Percentiles rank a stretch among this genome's conserved stretches.
These are phyloP conservation scores for Plebejus anna DNA, from an alignment of 2,888 invertebrate species.

Conservation along the genomic window DNA sequence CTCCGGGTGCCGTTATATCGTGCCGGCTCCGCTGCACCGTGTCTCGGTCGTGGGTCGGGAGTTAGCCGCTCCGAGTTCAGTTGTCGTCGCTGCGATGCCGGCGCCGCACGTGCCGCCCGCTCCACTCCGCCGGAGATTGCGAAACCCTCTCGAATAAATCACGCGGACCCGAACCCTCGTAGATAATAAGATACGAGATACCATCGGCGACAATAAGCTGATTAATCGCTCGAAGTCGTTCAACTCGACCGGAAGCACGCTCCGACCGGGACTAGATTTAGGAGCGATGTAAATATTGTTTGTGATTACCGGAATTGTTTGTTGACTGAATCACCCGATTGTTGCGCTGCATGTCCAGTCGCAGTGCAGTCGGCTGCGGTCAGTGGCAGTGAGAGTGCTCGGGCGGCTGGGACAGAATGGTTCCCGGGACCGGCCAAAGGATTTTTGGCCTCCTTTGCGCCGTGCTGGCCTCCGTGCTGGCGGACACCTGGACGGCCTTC, in stretches of 20 bases:
- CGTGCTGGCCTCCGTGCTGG: constrained; percentile 71
- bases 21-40: constrained; percentile 53
- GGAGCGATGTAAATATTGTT: constrained; percentile 69
- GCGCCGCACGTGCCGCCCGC: constrained; percentile 59
- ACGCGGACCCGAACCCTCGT: constrained; percentile 59
- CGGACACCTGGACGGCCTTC: constrained; percentile 83
- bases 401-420: constrained; percentile 53
- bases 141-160: constrained; percentile 69
- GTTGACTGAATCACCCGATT: constrained; percentile 53
- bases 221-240: constrained; percentile 65
- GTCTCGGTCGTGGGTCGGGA: constrained; percentile 38
- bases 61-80: constrained; percentile 46
- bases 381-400: constrained; percentile 56
- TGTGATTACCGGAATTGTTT: constrained; percentile 62
- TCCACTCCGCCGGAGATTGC: constrained; percentile 54
- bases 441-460: constrained; percentile 59
- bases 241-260: constrained; percentile 58
- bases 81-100: constrained; percentile 67
- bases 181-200: constrained; percentile 72
- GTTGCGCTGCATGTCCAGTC: constrained; percentile 49
- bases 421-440: constrained; percentile 53
- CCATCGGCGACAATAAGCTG: constrained; percentile 56
- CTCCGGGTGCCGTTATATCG: constrained; percentile 45
- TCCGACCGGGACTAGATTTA: constrained; percentile 57
- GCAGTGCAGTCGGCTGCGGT: constrained; percentile 43